Evolutionary conservation across 2,888 invertebrate genomes (phyloP).

Genomic region (Sphecodes monilicornis): DNA sequence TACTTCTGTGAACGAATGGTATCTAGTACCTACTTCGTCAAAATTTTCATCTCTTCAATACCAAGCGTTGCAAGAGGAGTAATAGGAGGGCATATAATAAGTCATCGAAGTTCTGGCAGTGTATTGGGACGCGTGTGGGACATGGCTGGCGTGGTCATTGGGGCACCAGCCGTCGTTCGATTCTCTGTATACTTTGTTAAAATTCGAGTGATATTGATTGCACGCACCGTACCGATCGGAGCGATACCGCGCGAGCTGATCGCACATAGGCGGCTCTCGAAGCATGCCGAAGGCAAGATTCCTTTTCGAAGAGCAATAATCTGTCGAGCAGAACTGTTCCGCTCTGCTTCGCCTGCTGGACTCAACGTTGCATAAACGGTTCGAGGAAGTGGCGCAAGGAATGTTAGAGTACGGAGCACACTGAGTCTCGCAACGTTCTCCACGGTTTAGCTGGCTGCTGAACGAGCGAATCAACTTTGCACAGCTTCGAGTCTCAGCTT

Average conservation of each 20-base stretch:
- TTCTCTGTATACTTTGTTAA: neutral
- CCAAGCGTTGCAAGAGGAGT: slow-evolving; percentile 26
- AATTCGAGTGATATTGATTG: slow-evolving; percentile 33
- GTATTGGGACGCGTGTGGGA: neutral
- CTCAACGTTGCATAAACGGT: neutral
- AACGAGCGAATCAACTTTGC: neutral
- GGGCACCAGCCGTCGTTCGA: slow-evolving; percentile 15
- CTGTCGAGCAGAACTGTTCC: slow-evolving; percentile 3
- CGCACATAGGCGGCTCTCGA: slow-evolving; percentile 19
- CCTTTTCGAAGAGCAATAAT: neutral
- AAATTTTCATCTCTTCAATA: slow-evolving; percentile 7
- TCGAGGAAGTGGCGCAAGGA: slow-evolving; percentile 2
- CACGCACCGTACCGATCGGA: slow-evolving; percentile 21
- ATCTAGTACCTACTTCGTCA: too few species aligned
- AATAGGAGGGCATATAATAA: slow-evolving; percentile 9
- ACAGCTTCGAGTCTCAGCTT: slow-evolving; percentile 3
- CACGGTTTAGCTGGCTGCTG: neutral
- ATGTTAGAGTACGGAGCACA: neutral
- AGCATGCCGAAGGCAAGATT: neutral
- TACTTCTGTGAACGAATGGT: neutral
- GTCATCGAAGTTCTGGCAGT: neutral
- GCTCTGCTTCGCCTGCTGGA: neutral
- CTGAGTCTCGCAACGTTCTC: neutral
- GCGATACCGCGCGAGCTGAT: slow-evolving; percentile 15
- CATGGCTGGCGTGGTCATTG: neutral